phyloP scores from a whole-genome alignment of 2,797 vertebrate genomes.

The Platyrinchus mystaceus region DNA sequence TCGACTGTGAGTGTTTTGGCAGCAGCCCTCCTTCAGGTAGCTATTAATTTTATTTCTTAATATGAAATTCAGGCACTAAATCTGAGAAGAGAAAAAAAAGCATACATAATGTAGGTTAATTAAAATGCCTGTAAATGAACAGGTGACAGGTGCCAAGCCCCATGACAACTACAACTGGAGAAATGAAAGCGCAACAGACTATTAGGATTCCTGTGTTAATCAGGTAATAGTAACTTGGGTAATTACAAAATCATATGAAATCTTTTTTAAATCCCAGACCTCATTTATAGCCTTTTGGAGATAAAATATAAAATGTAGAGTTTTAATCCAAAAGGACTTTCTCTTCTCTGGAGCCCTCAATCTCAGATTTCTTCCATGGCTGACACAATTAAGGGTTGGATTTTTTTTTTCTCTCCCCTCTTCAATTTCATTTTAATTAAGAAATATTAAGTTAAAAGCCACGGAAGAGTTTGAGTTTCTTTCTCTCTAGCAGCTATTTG shows the following conservation, averaged over 20 bases:
- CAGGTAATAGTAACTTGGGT: conserved; percentile 80
- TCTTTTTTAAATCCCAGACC: conserved; percentile 78
- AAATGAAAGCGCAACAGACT: conserved; percentile 71
- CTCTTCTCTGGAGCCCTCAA: conserved; percentile 60
- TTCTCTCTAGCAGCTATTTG: conserved; percentile 57
- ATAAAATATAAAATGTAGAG: conserved; percentile 67
- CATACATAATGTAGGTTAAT: conserved; percentile 80
- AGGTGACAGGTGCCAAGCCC: conserved; percentile 80
- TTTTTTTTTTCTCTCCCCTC: conserved; percentile 19
- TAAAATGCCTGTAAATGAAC: conserved; percentile 80
- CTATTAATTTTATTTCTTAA: conserved; percentile 77
- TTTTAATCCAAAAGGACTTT: conserved; percentile 75
- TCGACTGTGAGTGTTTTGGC: conserved; percentile 60
- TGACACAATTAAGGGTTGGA: conserved; percentile 48
- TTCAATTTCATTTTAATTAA: conserved; percentile 76
- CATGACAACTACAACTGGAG: conserved; percentile 75
- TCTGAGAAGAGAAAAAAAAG: conserved; percentile 64
- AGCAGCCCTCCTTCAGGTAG: conserved; percentile 72
- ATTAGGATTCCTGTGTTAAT: conserved; percentile 79
- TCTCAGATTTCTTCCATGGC: conserved; percentile 62
- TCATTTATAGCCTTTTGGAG: conserved; percentile 78
- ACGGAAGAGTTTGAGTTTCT: conserved; percentile 32
- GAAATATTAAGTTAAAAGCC: conserved; percentile 71
- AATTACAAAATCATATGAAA: conserved; percentile 81
- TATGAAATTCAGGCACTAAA: conserved; percentile 73